These are phyloP conservation scores for Karalla daura DNA, from an alignment of 2,797 vertebrate genomes.

Conservation along the genomic window DNA sequence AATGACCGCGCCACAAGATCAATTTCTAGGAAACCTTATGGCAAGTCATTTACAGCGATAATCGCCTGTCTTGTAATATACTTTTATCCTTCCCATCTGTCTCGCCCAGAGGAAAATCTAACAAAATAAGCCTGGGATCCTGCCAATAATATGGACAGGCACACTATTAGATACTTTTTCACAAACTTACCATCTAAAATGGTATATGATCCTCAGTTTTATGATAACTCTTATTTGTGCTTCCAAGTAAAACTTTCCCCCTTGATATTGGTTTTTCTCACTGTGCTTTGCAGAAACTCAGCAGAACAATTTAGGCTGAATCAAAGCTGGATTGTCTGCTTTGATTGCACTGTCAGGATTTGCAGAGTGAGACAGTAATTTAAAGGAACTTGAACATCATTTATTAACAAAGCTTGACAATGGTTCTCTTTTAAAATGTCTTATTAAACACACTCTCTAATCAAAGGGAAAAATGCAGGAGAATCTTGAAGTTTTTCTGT, in stretches of 20 bases:
- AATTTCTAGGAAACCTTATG: conserved; percentile 76
- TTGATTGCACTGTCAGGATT: conserved; percentile 55
- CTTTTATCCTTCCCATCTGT: conserved; percentile 71
- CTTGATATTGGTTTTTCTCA: conserved; percentile 14
- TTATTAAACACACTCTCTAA: conserved; percentile 41
- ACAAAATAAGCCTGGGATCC: conserved; percentile 20
- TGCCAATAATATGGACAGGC: conserved; percentile 6
- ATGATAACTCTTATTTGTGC: conserved; percentile 19
- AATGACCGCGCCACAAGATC: conserved; percentile 77
- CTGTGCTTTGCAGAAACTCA: conserved; percentile 22
- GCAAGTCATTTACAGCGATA: conserved; percentile 69
- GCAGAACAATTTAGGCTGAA: conserved; percentile 47
- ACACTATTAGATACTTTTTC: background rate
- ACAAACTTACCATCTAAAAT: background rate
- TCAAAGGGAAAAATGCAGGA: conserved; percentile 64
- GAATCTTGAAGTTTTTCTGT: conserved; percentile 12
- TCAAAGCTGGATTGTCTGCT: conserved; percentile 45
- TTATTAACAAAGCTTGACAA: conserved; percentile 60
- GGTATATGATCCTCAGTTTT: background rate
- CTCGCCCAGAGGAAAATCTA: conserved; percentile 28
- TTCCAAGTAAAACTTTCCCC: conserved; percentile 4
- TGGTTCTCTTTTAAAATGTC: conserved; percentile 42
- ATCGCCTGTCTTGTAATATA: conserved; percentile 65
- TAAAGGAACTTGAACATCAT: conserved; percentile 53
- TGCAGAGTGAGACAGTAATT: conserved; percentile 34